Base-by-base conservation (phyloP, 2,113 vertebrate genomes). In the Nothoprocta pentlandii region DNA sequence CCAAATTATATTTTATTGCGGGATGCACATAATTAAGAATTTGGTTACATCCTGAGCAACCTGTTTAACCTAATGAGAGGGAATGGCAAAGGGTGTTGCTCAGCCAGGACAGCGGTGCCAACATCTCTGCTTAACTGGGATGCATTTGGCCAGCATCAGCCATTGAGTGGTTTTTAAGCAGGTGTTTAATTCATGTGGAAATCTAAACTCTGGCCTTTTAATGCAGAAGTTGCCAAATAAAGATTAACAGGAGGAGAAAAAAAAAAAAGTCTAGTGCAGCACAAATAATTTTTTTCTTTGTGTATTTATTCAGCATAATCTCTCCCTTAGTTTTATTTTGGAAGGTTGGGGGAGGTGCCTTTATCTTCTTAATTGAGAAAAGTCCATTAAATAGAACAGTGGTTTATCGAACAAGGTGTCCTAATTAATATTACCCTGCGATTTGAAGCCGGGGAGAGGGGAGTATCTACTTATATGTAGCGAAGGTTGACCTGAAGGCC, bases 351-450 rank as follows among this genome's bases (percentile, higher is more conserved):
- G 78, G 63, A 94, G 80, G 78, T 85, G 74, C 9, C 16, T 93
- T 95, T 91, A 80, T 86, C 90, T 70, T 92, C 46, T 3, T 96
- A 90, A 96, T 95, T 95, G 96, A 96, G 90, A 96, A 92, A 93
- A 93, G 90, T 95, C 88, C 94, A 94, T 97, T 97, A 96, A 95
- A 92, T 84, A 92, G 90, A 96, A 94, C 92, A 95, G 94, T 95
- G 90, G 92, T 93, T 95, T 96, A 92, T 94, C 90, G 93, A 97
- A 80, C 88, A 94, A 80, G 90, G 88, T 95, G 92, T 92, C 95
- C 92, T 95, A 97, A 96, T 96, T 96, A 95, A 95, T 93, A 95
- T 96, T 92, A 90, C 84, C 83, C 90, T 95, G 85, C 93, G 92
- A 97, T 97, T 93, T 94, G 92, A 95, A 90, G 85, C 9, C 23